Percentiles rank a stretch among this genome's conserved stretches.
These are phyloP conservation scores for Taxidea taxus DNA, from an alignment of 2,113 vertebrate species.

Conservation along the genomic window DNA sequence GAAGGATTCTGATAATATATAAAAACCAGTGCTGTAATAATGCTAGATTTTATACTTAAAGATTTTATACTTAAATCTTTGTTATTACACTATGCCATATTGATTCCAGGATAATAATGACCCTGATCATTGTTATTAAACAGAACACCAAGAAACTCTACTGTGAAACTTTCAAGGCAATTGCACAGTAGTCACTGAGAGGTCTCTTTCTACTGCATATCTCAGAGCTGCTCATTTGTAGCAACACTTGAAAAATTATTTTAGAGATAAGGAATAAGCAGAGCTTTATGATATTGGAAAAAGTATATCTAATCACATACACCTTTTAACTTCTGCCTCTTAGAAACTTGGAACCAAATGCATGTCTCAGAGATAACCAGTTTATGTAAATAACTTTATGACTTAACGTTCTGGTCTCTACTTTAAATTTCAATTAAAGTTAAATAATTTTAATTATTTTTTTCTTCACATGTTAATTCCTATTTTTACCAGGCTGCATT, in stretches of 20 bases:
- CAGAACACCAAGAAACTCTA: not conserved
- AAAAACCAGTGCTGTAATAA: not conserved
- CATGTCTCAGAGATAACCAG: not conserved
- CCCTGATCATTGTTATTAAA: not conserved
- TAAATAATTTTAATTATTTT: not conserved
- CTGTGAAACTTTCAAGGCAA: not conserved
- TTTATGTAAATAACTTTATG: not conserved
- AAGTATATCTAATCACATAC: not conserved
- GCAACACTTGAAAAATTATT: not conserved
- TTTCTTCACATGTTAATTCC: not conserved
- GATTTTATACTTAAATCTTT: not conserved
- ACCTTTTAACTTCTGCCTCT: not conserved
- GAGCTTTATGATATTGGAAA: not conserved
- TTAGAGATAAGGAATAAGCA: not conserved
- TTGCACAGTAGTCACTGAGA: not conserved
- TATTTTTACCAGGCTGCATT: not conserved
- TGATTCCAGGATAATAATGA: not conserved
- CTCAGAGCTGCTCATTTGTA: not conserved
- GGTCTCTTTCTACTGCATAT: not conserved
- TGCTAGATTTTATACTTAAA: not conserved
- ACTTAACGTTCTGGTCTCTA: not conserved
- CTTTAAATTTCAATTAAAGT: not conserved
- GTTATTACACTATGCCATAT: not conserved
- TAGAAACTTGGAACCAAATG: not conserved
- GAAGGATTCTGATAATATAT: not conserved